A percentile compares a stretch with the other conserved stretches of the same genome.
Conservation (phyloP, 2,113 vertebrate genomes). For the Pteruthius melanotis region DNA sequence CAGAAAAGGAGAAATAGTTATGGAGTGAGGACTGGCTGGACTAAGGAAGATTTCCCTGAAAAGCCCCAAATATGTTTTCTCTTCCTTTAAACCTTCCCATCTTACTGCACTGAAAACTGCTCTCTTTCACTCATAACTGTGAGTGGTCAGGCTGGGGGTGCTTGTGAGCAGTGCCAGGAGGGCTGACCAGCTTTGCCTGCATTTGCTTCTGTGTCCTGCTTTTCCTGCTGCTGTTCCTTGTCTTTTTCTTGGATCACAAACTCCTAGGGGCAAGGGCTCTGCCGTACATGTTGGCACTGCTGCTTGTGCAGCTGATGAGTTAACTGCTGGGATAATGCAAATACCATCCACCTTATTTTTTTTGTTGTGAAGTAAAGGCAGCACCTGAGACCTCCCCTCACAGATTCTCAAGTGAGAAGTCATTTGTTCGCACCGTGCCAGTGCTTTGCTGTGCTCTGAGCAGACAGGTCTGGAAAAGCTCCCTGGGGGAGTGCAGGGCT, state of each 20-base stretch:
- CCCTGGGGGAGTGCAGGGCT: not conserved
- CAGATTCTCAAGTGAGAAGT: not conserved
- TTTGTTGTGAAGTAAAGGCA: not conserved
- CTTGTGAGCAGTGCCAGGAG: not conserved
- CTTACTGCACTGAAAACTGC: not conserved
- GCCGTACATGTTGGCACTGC: rapidly evolving
- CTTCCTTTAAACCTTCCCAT: not conserved
- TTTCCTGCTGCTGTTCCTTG: not conserved
- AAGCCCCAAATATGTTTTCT: not conserved
- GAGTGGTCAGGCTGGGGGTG: not conserved
- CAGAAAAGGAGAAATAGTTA: not conserved
- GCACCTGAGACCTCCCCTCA: not conserved
- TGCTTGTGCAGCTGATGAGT: not conserved
- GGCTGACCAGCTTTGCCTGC: not conserved
- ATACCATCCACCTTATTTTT: not conserved
- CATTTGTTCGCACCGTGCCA: rapidly evolving
- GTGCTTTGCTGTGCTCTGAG: not conserved
- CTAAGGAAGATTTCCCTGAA: not conserved
- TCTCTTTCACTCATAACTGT: not conserved
- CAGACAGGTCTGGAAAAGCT: not conserved
- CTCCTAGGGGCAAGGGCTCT: not conserved
- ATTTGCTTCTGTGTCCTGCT: not conserved
- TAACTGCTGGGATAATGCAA: not conserved
- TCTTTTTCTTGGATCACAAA: not conserved
- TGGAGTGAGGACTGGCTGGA: not conserved